A percentile compares a stretch with the other conserved stretches of the same genome.
Evolutionary conservation across 2,888 invertebrate species (phyloP).

Genomic region (Amphipyra berbera): DNA sequence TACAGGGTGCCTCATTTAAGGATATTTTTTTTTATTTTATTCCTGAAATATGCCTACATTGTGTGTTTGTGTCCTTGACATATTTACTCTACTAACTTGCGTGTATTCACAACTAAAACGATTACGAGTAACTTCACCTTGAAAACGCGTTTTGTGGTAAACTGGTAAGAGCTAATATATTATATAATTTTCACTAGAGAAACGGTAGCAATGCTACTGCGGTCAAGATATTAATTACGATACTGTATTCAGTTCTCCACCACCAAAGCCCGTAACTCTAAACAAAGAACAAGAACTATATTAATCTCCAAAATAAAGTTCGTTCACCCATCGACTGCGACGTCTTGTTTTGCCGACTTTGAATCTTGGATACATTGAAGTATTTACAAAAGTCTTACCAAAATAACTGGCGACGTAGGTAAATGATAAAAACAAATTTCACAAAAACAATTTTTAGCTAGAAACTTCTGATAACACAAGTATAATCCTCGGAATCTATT

Average conservation of each 20-base stretch:
- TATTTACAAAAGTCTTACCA: conserved; percentile 45
- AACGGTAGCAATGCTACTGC: conserved; percentile 26
- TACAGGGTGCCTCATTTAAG: no score
- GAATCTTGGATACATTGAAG: conserved; percentile 20
- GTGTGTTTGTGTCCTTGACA: neutral
- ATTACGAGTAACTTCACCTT: conserved; percentile 27
- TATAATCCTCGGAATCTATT: conserved; percentile 51
- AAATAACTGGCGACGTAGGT: conserved; percentile 21
- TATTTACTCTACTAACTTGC: conserved; percentile 7
- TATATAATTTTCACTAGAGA: conserved; percentile 19
- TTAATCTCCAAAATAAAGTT: conserved; percentile 53
- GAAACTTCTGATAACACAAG: conserved; percentile 49
- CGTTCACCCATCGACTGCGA: conserved; percentile 48
- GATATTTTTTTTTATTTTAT: no score
- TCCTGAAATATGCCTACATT: no score
- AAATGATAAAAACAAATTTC: conserved; percentile 14
- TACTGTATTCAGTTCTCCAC: conserved; percentile 36
- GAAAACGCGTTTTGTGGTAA: conserved; percentile 28
- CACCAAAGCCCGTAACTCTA: conserved; percentile 24
- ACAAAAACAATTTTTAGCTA: conserved; percentile 17
- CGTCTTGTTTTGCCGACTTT: conserved; percentile 16
- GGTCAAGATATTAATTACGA: conserved; percentile 38
- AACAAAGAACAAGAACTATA: conserved; percentile 58
- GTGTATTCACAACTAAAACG: conserved; percentile 13
- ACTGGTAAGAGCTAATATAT: conserved; percentile 17